phyloP scores from a whole-genome alignment of 2,797 vertebrate genomes.

The Arrhamphus sclerolepis region DNA sequence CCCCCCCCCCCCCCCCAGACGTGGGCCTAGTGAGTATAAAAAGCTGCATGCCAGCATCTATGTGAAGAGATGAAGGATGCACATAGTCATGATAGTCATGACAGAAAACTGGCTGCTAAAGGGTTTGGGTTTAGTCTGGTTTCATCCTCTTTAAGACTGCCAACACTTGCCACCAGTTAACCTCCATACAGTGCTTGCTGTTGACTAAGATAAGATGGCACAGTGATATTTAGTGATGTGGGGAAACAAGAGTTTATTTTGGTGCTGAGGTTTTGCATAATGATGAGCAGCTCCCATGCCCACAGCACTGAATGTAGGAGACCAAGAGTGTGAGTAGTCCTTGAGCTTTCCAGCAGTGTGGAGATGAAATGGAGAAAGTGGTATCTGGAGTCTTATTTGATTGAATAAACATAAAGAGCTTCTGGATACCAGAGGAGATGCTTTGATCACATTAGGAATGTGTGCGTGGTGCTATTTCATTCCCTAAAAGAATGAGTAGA shows the following conservation, averaged over 20 bases:
- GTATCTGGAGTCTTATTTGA: slow-evolving; percentile 57
- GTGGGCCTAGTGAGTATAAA: no score
- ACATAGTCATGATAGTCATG: no score
- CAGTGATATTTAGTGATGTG: slow-evolving; percentile 41
- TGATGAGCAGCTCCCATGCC: slow-evolving; percentile 70
- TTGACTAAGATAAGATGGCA: slow-evolving; percentile 50
- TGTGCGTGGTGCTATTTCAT: slow-evolving; percentile 17
- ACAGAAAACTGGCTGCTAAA: no score
- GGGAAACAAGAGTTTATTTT: slow-evolving; percentile 68
- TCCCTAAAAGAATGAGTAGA: slow-evolving; percentile 2
- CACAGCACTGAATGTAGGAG: slow-evolving; percentile 64
- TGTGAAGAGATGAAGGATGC: no score
- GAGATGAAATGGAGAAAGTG: slow-evolving; percentile 59
- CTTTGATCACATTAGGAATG: slow-evolving; percentile 44
- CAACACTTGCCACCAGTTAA: slow-evolving; percentile 32
- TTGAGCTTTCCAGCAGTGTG: slow-evolving; percentile 52
- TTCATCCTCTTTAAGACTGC: slow-evolving; percentile 23
- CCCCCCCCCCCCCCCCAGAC: no score
- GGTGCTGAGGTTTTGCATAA: slow-evolving; percentile 67
- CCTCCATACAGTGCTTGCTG: slow-evolving; percentile 12
- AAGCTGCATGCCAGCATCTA: no score
- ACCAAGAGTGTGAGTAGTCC: slow-evolving; percentile 63
- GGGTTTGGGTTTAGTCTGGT: no score
- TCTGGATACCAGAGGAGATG: slow-evolving; percentile 39
- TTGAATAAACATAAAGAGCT: slow-evolving; percentile 52